phyloP scores from a whole-genome alignment of 2,113 vertebrate genomes.

The Lophura nycthemera region DNA sequence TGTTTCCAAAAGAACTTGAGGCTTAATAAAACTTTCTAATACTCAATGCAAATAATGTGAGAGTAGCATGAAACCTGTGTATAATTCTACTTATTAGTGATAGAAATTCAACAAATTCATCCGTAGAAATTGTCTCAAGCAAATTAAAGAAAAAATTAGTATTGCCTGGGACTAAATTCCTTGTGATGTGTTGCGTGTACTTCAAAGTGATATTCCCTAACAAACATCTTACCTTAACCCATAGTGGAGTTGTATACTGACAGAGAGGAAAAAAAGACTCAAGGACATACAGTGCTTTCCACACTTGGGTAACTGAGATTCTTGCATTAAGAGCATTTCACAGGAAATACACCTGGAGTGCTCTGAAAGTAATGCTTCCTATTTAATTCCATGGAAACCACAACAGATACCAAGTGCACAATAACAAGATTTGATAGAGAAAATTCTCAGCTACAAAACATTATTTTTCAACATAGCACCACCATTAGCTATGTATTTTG shows the following conservation, averaged over 20 bases:
- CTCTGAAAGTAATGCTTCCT: no score
- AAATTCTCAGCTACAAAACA: neutral
- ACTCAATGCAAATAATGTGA: neutral
- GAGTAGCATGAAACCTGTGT: neutral
- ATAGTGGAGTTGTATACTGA: neutral
- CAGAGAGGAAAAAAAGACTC: neutral
- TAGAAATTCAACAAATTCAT: neutral
- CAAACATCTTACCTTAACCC: neutral
- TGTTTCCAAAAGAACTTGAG: neutral
- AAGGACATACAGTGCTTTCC: neutral
- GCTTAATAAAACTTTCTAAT: neutral
- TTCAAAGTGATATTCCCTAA: neutral
- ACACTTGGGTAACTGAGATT: neutral
- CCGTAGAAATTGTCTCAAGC: neutral
- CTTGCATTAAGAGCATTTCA: neutral
- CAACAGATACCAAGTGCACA: no score
- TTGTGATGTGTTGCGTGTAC: neutral
- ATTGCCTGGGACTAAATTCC: neutral
- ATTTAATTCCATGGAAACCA: no score
- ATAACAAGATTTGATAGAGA: neutral
- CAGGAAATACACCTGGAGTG: neutral
- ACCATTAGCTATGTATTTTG: neutral
- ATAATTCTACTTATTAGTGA: neutral
- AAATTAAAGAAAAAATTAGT: neutral
- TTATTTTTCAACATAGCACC: neutral